Conservation (phyloP, 35 echinoderm and acorn worm genomes). For the Stichopus chloronotus region DNA sequence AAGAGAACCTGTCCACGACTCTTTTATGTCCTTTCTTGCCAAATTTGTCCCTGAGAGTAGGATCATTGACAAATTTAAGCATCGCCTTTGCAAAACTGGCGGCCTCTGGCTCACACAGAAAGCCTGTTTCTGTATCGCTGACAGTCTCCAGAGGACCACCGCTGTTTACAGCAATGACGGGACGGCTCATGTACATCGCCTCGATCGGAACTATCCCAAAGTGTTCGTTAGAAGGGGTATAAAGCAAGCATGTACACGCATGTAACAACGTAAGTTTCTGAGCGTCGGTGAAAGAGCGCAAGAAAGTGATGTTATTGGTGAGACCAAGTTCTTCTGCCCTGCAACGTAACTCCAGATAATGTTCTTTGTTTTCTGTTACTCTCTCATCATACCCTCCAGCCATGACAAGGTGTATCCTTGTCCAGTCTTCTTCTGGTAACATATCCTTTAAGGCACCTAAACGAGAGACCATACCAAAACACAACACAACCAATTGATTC, state of each 20-base stretch:
- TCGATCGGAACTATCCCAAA: constrained; percentile 98
- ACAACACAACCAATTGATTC: not conserved
- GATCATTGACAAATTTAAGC: constrained; percentile 79
- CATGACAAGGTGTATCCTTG: constrained; percentile 85
- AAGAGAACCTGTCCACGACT: constrained; percentile 86
- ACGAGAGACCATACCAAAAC: constrained; percentile 1
- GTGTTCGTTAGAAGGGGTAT: constrained; percentile 95
- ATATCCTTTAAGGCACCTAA: constrained; percentile 71
- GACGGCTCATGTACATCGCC: constrained; percentile 95
- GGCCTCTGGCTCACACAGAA: constrained; percentile 64
- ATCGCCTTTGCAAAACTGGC: constrained; percentile 79
- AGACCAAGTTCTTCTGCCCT: constrained; percentile 70
- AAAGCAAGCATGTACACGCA: constrained; percentile 84
- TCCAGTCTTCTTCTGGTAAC: constrained; percentile 63
- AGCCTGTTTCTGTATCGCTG: constrained; percentile 75
- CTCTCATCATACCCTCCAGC: constrained; percentile 97
- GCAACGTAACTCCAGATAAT: constrained; percentile 82
- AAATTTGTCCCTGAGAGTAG: constrained; percentile 62
- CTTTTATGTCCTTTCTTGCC: constrained; percentile 77
- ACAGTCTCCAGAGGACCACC: constrained; percentile 94
- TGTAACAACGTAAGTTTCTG: constrained; percentile 82
- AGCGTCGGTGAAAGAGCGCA: constrained; percentile 88
- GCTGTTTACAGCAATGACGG: constrained; percentile 96
- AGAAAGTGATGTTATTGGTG: constrained; percentile 76
- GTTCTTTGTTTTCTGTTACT: constrained; percentile 90